These are phyloP conservation scores for Drosophila diplacantha DNA, from an alignment of 2,888 invertebrate species.

Conservation along the genomic window DNA sequence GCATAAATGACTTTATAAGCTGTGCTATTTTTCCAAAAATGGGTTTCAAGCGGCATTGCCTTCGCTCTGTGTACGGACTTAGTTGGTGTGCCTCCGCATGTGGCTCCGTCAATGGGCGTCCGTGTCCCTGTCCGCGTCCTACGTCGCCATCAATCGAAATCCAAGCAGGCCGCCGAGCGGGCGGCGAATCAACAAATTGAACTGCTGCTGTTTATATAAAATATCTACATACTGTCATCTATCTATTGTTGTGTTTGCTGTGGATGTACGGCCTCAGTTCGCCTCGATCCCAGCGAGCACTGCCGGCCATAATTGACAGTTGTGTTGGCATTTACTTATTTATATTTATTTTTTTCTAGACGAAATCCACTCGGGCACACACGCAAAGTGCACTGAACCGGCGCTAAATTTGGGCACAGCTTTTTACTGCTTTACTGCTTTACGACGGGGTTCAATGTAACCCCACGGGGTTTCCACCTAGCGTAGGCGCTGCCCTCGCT, in stretches of 20 bases:
- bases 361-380: slow-evolving; percentile 29
- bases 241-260: slow-evolving; percentile 27
- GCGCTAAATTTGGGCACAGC: slow-evolving; percentile 65
- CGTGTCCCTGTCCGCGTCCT: slow-evolving; percentile 42
- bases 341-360: slow-evolving; percentile 40
- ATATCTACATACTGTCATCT: slow-evolving; percentile 35
- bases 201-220: slow-evolving; percentile 61
- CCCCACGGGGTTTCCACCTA: slow-evolving; percentile 58
- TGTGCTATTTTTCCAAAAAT: not conserved
- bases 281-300: slow-evolving; percentile 41
- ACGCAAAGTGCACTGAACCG: slow-evolving; percentile 58
- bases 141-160: slow-evolving; percentile 58
- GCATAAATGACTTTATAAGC: too few species aligned
- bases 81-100: slow-evolving; percentile 14
- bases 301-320: slow-evolving; percentile 64
- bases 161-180: slow-evolving; percentile 32
- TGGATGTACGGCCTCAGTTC: slow-evolving; percentile 27
- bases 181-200: slow-evolving; percentile 58
- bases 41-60: not conserved
- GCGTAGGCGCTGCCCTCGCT: slow-evolving; percentile 44
- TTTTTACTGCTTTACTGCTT: slow-evolving; percentile 47
- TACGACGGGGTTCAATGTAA: slow-evolving; percentile 60
- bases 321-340: slow-evolving; percentile 59
- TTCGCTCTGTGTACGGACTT: slow-evolving; percentile 10
- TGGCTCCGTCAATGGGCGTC: slow-evolving; percentile 52